These are phyloP conservation scores for Sminthurides aquaticus DNA, from an alignment of 2,888 invertebrate species.

Conservation along the genomic window DNA sequence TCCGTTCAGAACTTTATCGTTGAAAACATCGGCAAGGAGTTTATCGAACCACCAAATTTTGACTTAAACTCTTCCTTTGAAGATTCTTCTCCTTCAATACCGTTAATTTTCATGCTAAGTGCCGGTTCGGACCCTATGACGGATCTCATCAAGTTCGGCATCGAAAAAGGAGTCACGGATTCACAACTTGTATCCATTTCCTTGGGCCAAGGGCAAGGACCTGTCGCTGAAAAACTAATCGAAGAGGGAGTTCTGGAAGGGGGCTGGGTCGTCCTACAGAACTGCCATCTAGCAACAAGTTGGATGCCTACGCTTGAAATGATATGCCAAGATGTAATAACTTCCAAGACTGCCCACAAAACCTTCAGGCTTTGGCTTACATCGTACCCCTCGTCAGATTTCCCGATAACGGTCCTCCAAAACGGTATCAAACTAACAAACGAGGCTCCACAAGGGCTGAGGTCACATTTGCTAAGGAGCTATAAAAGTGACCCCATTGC, in stretches of 20 bases:
- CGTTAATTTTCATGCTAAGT: conserved; percentile 81
- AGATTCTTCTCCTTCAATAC: conserved; percentile 77
- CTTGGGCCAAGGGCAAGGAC: conserved; percentile 83
- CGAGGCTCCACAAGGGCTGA: conserved; percentile 84
- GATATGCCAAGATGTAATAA: conserved; percentile 70
- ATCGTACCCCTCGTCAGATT: conserved; percentile 68
- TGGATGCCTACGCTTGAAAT: conserved; percentile 90
- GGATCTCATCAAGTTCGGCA: conserved; percentile 79
- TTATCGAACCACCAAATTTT: conserved; percentile 83
- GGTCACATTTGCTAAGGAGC: conserved; percentile 77
- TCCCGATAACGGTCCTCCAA: conserved; percentile 52
- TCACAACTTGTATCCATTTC: conserved; percentile 60
- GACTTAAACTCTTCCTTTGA: conserved; percentile 74
- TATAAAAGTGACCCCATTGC: conserved; percentile 82
- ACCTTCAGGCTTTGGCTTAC: conserved; percentile 85
- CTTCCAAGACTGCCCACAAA: conserved; percentile 61
- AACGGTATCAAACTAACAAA: conserved; percentile 78
- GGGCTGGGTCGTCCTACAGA: conserved; percentile 89
- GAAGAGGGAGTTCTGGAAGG: conserved; percentile 68
- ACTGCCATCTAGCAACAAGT: conserved; percentile 88
- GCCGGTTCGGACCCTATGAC: conserved; percentile 92
- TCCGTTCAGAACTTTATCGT: conserved; percentile 68
- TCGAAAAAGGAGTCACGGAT: conserved; percentile 74
- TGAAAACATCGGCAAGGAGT: conserved; percentile 67
- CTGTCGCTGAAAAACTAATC: conserved; percentile 76